A percentile compares a stretch with the other conserved stretches of the same genome.
Evolutionary conservation across 2,797 vertebrate genomes (phyloP).

Genomic region (Danio kyathit): DNA sequence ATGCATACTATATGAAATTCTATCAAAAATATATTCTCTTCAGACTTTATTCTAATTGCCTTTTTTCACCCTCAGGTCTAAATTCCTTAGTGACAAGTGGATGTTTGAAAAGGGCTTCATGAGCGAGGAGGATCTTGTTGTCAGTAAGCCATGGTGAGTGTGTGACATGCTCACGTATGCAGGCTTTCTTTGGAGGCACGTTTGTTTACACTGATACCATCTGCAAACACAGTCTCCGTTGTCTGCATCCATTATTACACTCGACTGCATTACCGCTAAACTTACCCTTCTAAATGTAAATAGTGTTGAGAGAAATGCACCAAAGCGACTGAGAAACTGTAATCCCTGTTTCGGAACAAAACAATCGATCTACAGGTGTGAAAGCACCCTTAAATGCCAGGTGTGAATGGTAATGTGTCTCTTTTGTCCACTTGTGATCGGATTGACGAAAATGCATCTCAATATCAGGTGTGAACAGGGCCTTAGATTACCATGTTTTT

Average conservation of each 20-base stretch:
- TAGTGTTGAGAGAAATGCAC: too few species aligned
- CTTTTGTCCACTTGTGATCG: not conserved
- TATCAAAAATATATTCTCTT: not conserved
- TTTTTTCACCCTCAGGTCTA: slow-evolving; percentile 82
- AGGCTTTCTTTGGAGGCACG: not conserved
- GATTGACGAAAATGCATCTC: too few species aligned
- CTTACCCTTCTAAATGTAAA: slow-evolving; percentile 10
- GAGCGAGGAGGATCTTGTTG: slow-evolving; percentile 83
- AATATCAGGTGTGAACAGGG: too few species aligned
- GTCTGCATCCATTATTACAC: not conserved
- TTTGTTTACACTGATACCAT: not conserved
- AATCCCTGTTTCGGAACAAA: too few species aligned
- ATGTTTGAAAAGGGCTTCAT: slow-evolving; percentile 96
- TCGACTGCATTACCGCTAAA: not conserved
- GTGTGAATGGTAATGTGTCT: not conserved
- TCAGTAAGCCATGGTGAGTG: slow-evolving; percentile 89
- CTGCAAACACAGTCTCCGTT: not conserved
- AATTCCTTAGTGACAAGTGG: slow-evolving; percentile 96
- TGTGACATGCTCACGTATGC: not conserved
- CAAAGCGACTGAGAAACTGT: too few species aligned
- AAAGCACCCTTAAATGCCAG: too few species aligned
- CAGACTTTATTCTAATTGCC: not conserved
- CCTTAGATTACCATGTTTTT: not conserved
- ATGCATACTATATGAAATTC: not conserved
- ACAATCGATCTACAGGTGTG: too few species aligned